A percentile compares a stretch with the other conserved stretches of the same genome.
These are phyloP conservation scores for Anneissia japonica DNA, from an alignment of 35 echinoderm and acorn worm species.

Conservation along the genomic window DNA sequence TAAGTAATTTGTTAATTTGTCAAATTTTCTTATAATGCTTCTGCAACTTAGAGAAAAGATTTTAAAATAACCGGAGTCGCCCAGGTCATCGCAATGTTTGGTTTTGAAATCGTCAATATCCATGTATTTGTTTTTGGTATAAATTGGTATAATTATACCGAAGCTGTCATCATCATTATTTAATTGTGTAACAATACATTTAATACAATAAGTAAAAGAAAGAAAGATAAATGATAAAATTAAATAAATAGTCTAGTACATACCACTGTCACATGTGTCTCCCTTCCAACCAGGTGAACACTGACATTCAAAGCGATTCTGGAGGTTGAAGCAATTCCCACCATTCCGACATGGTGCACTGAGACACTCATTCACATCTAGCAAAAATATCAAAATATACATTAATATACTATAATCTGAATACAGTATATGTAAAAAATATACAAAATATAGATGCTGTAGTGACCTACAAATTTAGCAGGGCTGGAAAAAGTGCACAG, in stretches of 20 bases:
- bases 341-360: constrained; percentile 62
- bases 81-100: too few relatives aligned
- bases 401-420: neutral
- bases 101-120: too few relatives aligned
- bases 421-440: neutral
- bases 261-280: constrained; percentile 53
- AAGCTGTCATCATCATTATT: too few relatives aligned
- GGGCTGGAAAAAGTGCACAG: constrained; percentile 65
- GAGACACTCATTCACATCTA: constrained; percentile 61
- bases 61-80: too few relatives aligned
- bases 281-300: constrained; percentile 49
- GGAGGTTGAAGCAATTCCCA: constrained; percentile 41
- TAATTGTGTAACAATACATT: too few relatives aligned
- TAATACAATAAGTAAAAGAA: too few relatives aligned
- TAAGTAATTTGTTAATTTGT: too few relatives aligned
- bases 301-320: constrained; percentile 38
- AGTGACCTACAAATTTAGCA: constrained; percentile 47
- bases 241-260: neutral
- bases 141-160: too few relatives aligned
- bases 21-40: too few relatives aligned
- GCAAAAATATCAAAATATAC: neutral
- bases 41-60: too few relatives aligned
- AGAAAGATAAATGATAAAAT: too few relatives aligned
- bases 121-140: too few relatives aligned
- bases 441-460: constrained; percentile 53